Conservation (phyloP, 2,113 vertebrate species). For the Leuciscus idus region DNA sequence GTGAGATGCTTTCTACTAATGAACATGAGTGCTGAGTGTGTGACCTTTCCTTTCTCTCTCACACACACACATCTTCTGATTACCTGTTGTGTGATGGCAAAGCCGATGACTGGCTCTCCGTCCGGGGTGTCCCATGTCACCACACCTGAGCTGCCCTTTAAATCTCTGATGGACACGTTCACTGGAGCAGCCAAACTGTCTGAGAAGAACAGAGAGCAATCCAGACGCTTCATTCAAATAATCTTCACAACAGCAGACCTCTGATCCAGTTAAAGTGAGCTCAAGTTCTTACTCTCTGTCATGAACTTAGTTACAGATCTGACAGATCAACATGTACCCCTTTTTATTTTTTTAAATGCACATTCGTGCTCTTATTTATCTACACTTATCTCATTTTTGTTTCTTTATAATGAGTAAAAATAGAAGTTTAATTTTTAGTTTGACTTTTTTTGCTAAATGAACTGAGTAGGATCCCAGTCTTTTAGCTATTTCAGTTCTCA, state of each 20-base stretch:
- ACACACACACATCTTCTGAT: neutral
- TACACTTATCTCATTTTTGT: too few relatives aligned
- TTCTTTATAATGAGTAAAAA: too few relatives aligned
- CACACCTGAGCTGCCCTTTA: constrained; percentile 91
- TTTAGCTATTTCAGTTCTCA: too few relatives aligned
- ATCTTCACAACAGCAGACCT: neutral
- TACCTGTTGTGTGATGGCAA: constrained; percentile 97
- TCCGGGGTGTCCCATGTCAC: constrained; percentile 97
- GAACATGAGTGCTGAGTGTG: neutral
- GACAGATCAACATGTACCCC: too few relatives aligned
- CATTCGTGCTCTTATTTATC: neutral
- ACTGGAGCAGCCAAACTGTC: constrained; percentile 91
- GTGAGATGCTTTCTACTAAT: neutral
- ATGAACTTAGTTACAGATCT: too few relatives aligned
- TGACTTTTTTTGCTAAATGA: neutral
- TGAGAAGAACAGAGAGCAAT: constrained; percentile 64
- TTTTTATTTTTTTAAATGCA: neutral
- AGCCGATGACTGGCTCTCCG: constrained; percentile 92
- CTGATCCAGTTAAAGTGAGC: too few relatives aligned
- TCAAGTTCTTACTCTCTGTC: too few relatives aligned
- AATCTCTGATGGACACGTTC: constrained; percentile 91
- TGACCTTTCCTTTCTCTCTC: neutral
- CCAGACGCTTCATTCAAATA: neutral
- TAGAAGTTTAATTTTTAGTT: too few relatives aligned
- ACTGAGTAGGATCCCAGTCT: too few relatives aligned